Conservation (phyloP, 2,888 invertebrate species). For the Epiperipatus broadwayi region DNA sequence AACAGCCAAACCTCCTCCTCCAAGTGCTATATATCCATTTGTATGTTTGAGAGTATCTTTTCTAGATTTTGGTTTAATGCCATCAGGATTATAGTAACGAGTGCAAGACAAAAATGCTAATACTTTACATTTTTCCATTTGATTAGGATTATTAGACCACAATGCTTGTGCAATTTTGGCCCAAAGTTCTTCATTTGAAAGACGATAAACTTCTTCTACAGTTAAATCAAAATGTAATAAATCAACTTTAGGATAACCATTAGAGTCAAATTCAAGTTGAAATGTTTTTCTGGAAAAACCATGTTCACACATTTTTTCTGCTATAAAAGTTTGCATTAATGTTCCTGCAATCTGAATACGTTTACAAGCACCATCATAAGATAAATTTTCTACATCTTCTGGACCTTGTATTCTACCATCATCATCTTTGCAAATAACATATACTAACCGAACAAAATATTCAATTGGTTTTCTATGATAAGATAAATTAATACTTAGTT, state of each 20-base stretch:
- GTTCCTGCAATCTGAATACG: constrained; percentile 55
- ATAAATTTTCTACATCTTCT: constrained; percentile 39
- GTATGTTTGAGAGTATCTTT: constrained; percentile 28
- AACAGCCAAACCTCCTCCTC: constrained; percentile 73
- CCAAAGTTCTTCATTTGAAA: constrained; percentile 65
- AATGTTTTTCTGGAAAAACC: constrained; percentile 61
- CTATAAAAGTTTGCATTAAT: constrained; percentile 63
- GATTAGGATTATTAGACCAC: constrained; percentile 44
- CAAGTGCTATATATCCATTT: constrained; percentile 63
- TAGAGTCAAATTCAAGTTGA: constrained; percentile 45
- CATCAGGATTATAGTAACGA: constrained; percentile 40
- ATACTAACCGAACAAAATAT: constrained; percentile 50
- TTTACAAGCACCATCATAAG: constrained; percentile 48
- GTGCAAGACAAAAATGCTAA: constrained; percentile 75
- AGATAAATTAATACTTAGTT: constrained; percentile 34
- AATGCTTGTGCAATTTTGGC: constrained; percentile 62
- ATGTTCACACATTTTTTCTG: constrained; percentile 63
- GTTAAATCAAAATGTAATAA: too few relatives aligned
- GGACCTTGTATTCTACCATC: constrained; percentile 57
- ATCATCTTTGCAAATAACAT: constrained; percentile 59
- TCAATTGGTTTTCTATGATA: constrained; percentile 40
- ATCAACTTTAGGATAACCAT: too few relatives aligned
- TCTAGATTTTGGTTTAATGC: constrained; percentile 21
- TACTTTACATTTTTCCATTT: constrained; percentile 45
- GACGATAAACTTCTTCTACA: constrained; percentile 45